Base-by-base conservation (phyloP, 2,888 invertebrate genomes). In the Mylabris sibirica region DNA sequence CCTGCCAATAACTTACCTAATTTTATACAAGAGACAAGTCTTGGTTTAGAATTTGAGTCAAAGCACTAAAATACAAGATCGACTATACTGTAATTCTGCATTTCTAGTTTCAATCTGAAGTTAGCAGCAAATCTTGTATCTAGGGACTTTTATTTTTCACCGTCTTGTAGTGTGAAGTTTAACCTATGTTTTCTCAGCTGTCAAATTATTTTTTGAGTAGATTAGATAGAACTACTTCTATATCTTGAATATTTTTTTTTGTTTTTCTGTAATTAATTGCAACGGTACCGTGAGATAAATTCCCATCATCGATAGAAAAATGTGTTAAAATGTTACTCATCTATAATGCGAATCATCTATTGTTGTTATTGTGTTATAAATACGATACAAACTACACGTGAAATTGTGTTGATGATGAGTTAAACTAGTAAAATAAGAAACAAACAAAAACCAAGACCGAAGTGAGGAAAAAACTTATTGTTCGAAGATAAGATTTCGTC, bases 191-290 rank as follows among this genome's bases (percentile, higher is more conserved):
- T 75, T 75, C 72, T 75, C 74, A 75, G 74, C 76, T 77, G 74
- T 75, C 76, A 76, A 68, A 71, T 69, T 74, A 75, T 78, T 78
- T 78, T 77, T 75, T 77, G 77, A 77, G 76, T 74, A 75, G 72
- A 71, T 71, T 73, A 69, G 68, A 73, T 72, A 61, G 64, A 68
- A 71, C 30, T 73, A 71, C 30, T 73, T 70, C 73, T 69, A 71
- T 70, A 61, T 64, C 65, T 72, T 63, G 65, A 74, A 65, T 57
- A 67, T 59, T 59, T 70, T 75, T 72, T 53, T 60, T 57, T 30
- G 22, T 70, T 75, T 72, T 53, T 60, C 60, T 30, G 22, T 44
- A 60, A 70, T 70, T 71, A 66, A 66, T 75, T 70, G 60, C 57
- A 75, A 71, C 71, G 74, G 71, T 74, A 77, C 73, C 74, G 74